Conservation (phyloP, 2,113 vertebrate species). For the Ramphastos sulfuratus region DNA sequence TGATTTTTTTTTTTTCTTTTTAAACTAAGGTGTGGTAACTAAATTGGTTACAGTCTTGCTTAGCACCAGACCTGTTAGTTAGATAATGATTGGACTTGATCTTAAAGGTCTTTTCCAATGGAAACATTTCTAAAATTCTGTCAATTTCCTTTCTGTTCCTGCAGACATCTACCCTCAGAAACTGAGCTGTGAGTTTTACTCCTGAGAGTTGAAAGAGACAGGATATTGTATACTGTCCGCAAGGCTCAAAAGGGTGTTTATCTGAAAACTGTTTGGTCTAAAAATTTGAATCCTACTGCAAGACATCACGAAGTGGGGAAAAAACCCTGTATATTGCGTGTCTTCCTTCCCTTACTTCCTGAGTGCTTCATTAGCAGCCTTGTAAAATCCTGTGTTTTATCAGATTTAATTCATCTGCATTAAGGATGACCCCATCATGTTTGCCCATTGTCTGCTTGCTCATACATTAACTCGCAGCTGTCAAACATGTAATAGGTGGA, state of each 20-base stretch:
- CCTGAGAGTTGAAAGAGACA: not conserved
- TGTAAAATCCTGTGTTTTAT: conserved; percentile 38
- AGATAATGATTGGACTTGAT: too few species aligned
- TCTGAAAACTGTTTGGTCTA: not conserved
- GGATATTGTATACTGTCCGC: conserved; percentile 14
- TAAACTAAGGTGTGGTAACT: not conserved
- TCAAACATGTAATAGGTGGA: conserved; percentile 53
- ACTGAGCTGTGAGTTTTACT: conserved; percentile 33
- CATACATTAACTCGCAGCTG: not conserved
- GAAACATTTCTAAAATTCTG: too few species aligned
- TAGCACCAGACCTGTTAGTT: not conserved
- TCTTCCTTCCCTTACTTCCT: conserved; percentile 38
- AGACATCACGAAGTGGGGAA: not conserved
- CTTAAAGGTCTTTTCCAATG: too few species aligned
- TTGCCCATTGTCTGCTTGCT: conserved; percentile 30
- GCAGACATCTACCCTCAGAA: conserved; percentile 2
- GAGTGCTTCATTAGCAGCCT: conserved; percentile 17
- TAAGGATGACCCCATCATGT: conserved; percentile 22
- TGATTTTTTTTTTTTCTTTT: too few species aligned
- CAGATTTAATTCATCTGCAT: conserved; percentile 34
- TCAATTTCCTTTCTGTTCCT: conserved; percentile 11
- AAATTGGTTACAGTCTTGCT: conserved; percentile 12
- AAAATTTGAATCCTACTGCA: not conserved
- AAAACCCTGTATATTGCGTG: not conserved
- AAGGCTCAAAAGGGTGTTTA: not conserved